Evolutionary conservation across 2,797 vertebrate genomes (phyloP).

Genomic region (Aselliscus stoliczkanus): DNA sequence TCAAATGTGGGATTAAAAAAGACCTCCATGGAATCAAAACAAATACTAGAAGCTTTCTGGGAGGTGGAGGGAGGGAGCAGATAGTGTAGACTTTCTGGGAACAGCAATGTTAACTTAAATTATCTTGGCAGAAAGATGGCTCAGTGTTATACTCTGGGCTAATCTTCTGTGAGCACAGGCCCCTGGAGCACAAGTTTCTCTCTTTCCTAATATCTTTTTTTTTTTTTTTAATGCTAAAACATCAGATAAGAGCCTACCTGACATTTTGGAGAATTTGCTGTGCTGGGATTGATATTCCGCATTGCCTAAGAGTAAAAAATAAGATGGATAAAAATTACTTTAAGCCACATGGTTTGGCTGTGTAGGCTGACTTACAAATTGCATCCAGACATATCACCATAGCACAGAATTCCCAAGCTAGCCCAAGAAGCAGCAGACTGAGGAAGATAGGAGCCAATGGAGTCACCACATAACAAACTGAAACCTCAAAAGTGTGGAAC

Average conservation of each 20-base stretch:
- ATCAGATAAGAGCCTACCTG: slow-evolving; percentile 87
- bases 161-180: slow-evolving; percentile 47
- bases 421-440: slow-evolving; percentile 79
- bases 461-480: slow-evolving; percentile 67
- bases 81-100: not conserved
- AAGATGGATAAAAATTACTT: slow-evolving; percentile 87
- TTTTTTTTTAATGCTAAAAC: slow-evolving; percentile 79
- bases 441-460: slow-evolving; percentile 75
- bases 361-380: slow-evolving; percentile 82
- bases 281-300: slow-evolving; percentile 89
- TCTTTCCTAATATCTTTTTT: slow-evolving; percentile 67
- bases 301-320: slow-evolving; percentile 88
- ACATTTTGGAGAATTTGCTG: slow-evolving; percentile 89
- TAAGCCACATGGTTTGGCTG: slow-evolving; percentile 80
- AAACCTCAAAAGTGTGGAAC: slow-evolving; percentile 70
- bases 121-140: not conserved
- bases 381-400: slow-evolving; percentile 77
- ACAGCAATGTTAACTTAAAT: not conserved
- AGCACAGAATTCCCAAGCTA: slow-evolving; percentile 78
- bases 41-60: not conserved
- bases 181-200: slow-evolving; percentile 57
- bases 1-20: not conserved
- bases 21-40: not conserved
- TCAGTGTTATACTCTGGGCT: not conserved
- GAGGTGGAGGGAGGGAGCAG: not conserved